phyloP scores from a whole-genome alignment of 2,113 vertebrate genomes.

The Chlorodrepanis virens region DNA sequence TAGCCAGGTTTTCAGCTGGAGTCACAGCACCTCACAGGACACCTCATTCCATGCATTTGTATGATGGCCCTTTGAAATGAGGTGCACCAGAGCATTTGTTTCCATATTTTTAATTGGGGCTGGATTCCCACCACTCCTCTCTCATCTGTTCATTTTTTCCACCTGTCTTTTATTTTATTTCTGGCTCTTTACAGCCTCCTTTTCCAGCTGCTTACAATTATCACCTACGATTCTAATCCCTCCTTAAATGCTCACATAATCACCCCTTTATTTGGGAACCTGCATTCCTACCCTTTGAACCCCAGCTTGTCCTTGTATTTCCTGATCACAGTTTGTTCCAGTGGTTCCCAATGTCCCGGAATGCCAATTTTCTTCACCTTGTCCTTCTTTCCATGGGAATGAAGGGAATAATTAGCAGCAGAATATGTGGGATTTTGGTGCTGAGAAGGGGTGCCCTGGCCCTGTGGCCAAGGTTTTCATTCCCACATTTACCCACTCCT shows the following conservation, averaged over 20 bases:
- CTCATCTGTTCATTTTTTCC: background rate
- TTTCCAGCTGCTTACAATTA: conserved; percentile 29
- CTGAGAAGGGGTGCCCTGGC: background rate
- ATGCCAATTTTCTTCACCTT: background rate
- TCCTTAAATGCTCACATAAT: conserved; percentile 33
- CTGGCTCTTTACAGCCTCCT: background rate
- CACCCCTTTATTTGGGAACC: conserved; percentile 12
- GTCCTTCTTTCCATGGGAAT: background rate
- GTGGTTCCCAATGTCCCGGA: rapidly evolving
- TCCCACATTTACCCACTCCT: background rate
- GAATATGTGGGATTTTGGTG: background rate
- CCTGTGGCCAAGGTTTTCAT: background rate
- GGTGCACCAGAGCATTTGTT: background rate
- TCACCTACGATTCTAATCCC: background rate
- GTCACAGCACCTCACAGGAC: background rate
- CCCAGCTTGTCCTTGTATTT: background rate
- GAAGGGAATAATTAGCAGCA: background rate
- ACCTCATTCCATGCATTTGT: background rate
- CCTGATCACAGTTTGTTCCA: background rate
- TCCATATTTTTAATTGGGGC: background rate
- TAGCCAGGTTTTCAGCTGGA: background rate
- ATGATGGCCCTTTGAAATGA: background rate
- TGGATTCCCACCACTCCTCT: background rate
- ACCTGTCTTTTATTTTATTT: conserved; percentile 6
- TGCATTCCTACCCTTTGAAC: conserved; percentile 2